Conservation (phyloP, 1,140 invertebrate genomes). For the Penaeus vannamei region DNA sequence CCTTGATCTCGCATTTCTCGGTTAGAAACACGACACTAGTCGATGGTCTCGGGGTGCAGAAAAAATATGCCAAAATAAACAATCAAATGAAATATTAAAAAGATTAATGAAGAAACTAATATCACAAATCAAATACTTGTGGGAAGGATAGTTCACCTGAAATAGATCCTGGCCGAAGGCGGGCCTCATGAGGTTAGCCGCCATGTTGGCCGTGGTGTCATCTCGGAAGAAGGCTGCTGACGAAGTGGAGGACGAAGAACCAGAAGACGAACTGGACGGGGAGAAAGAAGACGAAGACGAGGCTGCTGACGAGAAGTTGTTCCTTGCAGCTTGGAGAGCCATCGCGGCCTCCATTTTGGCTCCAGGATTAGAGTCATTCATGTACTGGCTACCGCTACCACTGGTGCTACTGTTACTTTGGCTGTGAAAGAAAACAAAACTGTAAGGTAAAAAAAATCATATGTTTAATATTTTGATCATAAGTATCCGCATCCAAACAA, state of each 20-base stretch:
- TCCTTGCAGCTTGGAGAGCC: conserved; percentile 57
- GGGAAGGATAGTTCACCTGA: conserved; percentile 38
- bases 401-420: conserved; percentile 24
- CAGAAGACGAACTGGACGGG: conserved; percentile 50
- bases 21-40: too few relatives aligned
- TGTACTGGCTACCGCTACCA: conserved; percentile 36
- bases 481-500: neutral
- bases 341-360: conserved; percentile 59
- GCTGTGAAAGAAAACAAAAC: neutral
- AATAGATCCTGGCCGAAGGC: conserved; percentile 59
- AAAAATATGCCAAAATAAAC: too few relatives aligned
- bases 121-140: too few relatives aligned
- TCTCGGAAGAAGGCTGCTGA: conserved; percentile 65
- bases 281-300: conserved; percentile 50
- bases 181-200: conserved; percentile 61
- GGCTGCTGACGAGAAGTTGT: conserved; percentile 49
- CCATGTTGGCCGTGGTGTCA: conserved; percentile 61
- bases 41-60: too few relatives aligned
- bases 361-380: conserved; percentile 36
- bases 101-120: too few relatives aligned
- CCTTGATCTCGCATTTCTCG: too few relatives aligned
- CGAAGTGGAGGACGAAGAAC: conserved; percentile 21
- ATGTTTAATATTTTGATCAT: too few relatives aligned
- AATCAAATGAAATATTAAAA: too few relatives aligned
- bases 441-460: neutral